A percentile compares a stretch with the other conserved stretches of the same genome.
Evolutionary conservation across 2,888 invertebrate species (phyloP).

Genomic region (Leucophenga montana): DNA sequence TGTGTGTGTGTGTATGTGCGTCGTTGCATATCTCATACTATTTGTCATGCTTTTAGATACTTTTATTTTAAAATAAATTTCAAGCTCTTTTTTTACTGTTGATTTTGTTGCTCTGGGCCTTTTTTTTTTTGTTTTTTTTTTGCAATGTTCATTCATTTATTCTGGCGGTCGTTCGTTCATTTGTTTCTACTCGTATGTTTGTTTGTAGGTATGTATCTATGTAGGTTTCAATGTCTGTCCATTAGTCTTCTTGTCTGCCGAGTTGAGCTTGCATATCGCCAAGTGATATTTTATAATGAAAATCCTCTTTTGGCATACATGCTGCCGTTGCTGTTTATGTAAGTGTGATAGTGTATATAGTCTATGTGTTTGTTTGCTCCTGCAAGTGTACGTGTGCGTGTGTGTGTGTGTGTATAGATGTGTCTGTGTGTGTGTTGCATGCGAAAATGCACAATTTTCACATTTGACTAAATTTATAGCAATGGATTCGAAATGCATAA

Average conservation of each 20-base stretch:
- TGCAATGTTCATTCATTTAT: not conserved
- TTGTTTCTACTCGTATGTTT: not conserved
- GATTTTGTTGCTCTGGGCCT: slow-evolving; percentile 11
- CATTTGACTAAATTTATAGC: slow-evolving; percentile 70
- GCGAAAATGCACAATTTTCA: slow-evolving; percentile 69
- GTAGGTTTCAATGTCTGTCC: no score
- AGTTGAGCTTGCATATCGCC: slow-evolving; percentile 36
- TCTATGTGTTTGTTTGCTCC: slow-evolving; percentile 21
- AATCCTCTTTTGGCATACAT: slow-evolving; percentile 62
- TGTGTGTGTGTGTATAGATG: slow-evolving; percentile 38
- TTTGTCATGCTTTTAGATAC: slow-evolving; percentile 67
- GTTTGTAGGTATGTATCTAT: no score
- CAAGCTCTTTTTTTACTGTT: slow-evolving; percentile 53
- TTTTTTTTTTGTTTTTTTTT: slow-evolving; percentile 42
- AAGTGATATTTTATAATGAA: slow-evolving; percentile 70
- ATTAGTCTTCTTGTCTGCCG: not conserved
- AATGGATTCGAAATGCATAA: slow-evolving; percentile 68
- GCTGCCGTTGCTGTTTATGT: not conserved
- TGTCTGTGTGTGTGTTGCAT: slow-evolving; percentile 45
- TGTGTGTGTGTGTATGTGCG: slow-evolving; percentile 52
- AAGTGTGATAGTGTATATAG: slow-evolving; percentile 16
- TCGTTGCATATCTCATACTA: slow-evolving; percentile 64
- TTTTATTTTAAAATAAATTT: slow-evolving; percentile 65
- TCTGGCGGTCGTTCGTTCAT: not conserved
- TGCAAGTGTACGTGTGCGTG: slow-evolving; percentile 36